Evolutionary conservation across 2,797 vertebrate species (phyloP).

Genomic region (Sphenodon punctatus): DNA sequence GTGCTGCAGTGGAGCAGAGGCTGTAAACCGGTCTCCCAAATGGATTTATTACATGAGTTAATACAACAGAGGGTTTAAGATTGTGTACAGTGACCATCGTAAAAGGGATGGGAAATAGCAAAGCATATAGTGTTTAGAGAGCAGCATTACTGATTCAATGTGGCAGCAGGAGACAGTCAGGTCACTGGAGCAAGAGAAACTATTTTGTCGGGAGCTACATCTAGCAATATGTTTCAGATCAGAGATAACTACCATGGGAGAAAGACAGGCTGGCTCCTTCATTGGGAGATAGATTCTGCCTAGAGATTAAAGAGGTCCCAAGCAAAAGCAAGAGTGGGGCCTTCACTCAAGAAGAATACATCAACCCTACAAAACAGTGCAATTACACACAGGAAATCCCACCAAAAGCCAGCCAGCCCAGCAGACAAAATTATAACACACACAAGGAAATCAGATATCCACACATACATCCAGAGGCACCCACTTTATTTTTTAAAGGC

Average conservation of each 20-base stretch:
- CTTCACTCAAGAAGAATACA: no score
- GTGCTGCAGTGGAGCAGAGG: neutral
- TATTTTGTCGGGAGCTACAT: neutral
- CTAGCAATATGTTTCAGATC: neutral
- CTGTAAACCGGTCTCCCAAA: slow-evolving; percentile 32
- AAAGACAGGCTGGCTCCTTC: no score
- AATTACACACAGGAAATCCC: no score
- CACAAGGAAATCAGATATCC: no score
- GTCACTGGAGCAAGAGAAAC: slow-evolving; percentile 39
- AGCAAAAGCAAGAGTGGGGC: no score
- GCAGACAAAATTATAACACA: no score
- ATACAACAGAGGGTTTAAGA: neutral
- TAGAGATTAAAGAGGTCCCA: no score
- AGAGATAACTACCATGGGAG: neutral
- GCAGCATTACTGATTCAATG: slow-evolving; percentile 23
- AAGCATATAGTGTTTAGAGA: neutral
- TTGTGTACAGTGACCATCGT: slow-evolving; percentile 16
- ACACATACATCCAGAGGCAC: no score
- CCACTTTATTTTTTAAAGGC: no score
- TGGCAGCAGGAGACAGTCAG: slow-evolving; percentile 18
- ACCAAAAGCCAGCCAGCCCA: no score
- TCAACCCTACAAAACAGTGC: no score
- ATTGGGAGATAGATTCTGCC: no score
- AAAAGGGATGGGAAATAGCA: neutral
- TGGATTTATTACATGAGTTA: slow-evolving; percentile 26